phyloP scores from a whole-genome alignment of 2,888 invertebrate genomes.

The Hymenopus coronatus region DNA sequence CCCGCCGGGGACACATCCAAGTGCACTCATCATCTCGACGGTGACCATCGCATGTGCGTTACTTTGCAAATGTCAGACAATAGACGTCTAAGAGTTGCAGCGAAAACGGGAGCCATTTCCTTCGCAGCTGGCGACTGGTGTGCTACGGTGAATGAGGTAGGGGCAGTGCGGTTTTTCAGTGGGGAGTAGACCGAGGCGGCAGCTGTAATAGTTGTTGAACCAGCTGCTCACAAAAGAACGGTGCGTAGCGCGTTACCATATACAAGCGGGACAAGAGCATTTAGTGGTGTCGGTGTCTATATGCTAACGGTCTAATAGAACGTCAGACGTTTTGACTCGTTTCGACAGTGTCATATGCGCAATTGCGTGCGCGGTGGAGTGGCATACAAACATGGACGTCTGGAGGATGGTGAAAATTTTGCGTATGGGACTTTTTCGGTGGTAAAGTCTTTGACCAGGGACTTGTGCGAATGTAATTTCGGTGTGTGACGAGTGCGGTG shows the following conservation, averaged over 20 bases:
- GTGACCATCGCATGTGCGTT: conserved; percentile 29
- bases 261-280: neutral
- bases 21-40: conserved; percentile 20
- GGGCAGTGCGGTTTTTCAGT: conserved; percentile 9
- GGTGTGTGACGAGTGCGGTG: conserved; percentile 36
- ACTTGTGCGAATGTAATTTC: conserved; percentile 33
- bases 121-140: conserved; percentile 36
- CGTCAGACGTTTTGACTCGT: conserved; percentile 1
- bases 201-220: conserved; percentile 19
- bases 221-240: conserved; percentile 27
- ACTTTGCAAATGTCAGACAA: conserved; percentile 36
- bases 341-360: conserved; percentile 37
- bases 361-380: conserved; percentile 37
- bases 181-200: neutral
- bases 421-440: conserved; percentile 38
- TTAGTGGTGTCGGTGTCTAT: neutral
- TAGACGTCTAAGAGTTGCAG: conserved; percentile 31
- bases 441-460: conserved; percentile 38
- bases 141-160: conserved; percentile 25
- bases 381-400: conserved; percentile 41
- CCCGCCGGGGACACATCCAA: conserved; percentile 21
- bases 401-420: conserved; percentile 38
- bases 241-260: neutral
- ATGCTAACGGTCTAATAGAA: neutral
- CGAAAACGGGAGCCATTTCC: conserved; percentile 35